Conservation (phyloP, 2,113 vertebrate species). For the Pachycephala philippinensis region DNA sequence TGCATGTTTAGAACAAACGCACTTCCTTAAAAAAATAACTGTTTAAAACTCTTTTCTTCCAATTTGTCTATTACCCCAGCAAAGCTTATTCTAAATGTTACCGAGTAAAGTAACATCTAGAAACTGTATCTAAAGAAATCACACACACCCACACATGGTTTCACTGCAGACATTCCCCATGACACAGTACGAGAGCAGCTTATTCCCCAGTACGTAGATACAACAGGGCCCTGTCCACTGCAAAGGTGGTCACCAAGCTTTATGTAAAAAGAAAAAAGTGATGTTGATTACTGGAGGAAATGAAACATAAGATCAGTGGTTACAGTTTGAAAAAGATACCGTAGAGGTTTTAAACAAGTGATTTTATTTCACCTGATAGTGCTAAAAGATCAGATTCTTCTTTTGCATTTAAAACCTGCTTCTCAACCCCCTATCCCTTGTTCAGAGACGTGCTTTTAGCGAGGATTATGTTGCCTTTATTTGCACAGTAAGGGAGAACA, state of each 20-base stretch:
- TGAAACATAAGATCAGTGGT: not conserved
- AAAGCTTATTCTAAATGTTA: not conserved
- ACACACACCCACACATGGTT: not conserved
- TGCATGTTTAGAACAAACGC: not conserved
- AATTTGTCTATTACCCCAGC: not conserved
- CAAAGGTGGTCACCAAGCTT: not conserved
- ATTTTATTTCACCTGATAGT: not conserved
- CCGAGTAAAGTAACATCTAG: not conserved
- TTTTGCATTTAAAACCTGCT: not conserved
- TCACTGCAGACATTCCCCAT: not conserved
- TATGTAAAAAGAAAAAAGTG: not conserved
- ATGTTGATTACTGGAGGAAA: not conserved
- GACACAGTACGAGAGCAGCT: not conserved
- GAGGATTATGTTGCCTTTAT: not conserved
- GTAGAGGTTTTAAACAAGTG: not conserved
- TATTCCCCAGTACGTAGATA: not conserved
- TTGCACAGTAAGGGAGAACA: not conserved
- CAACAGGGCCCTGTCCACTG: not conserved
- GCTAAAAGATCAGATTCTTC: not conserved
- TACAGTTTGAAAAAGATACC: not conserved
- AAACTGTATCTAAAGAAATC: not conserved
- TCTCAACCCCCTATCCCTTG: not conserved
- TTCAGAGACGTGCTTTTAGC: not conserved
- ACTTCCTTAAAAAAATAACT: not conserved
- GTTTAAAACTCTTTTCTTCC: not conserved